Evolutionary conservation across 2,888 invertebrate genomes (phyloP).

Genomic region (Laothoe populi): DNA sequence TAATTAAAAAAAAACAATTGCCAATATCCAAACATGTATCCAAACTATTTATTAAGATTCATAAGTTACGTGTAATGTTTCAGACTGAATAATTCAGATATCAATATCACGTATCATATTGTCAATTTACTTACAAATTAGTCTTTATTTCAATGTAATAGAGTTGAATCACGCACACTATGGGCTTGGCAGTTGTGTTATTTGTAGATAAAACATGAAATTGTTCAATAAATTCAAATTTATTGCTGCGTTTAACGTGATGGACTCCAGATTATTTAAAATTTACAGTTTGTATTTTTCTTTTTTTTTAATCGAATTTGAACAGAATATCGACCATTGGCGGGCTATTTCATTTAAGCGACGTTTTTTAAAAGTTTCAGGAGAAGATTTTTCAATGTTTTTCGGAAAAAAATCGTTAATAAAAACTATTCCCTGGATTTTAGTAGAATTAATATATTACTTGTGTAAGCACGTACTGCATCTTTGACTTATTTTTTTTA

Average conservation of each 20-base stretch:
- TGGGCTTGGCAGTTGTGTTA: constrained; percentile 22
- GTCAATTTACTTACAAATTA: constrained; percentile 41
- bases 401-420: too few species aligned
- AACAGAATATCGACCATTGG: too few species aligned
- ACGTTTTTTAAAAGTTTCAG: too few species aligned
- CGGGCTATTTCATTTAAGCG: too few species aligned
- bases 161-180: constrained; percentile 26
- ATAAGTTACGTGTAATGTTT: constrained; percentile 31
- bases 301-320: background rate
- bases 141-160: constrained; percentile 35
- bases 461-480: too few species aligned
- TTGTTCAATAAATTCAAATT: background rate
- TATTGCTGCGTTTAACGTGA: constrained; percentile 14
- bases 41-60: constrained; percentile 39
- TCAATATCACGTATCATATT: constrained; percentile 38
- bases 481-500: too few species aligned
- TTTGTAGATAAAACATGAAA: constrained; percentile 3
- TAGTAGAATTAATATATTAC: too few species aligned
- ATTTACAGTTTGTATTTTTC: background rate
- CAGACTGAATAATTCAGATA: constrained; percentile 49
- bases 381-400: too few species aligned
- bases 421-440: too few species aligned
- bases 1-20: background rate
- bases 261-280: constrained; percentile 7
- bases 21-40: constrained; percentile 45